Evolutionary conservation across 2,113 vertebrate genomes (phyloP).

Genomic region (Verasper variegatus): DNA sequence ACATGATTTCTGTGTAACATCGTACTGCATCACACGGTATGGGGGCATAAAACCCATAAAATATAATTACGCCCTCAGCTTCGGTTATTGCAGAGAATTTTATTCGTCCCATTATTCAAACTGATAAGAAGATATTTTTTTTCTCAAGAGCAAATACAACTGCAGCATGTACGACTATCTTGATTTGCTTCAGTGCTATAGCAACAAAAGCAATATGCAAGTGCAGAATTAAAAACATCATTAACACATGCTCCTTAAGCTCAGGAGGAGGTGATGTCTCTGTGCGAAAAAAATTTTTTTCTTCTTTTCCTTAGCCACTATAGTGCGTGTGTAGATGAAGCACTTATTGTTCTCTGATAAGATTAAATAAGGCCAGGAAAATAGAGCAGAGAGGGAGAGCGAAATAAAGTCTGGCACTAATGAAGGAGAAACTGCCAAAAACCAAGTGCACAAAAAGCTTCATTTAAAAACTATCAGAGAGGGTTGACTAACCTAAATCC

Average conservation of each 20-base stretch:
- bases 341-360: conserved; percentile 66
- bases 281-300: conserved; percentile 7
- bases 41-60: conserved; percentile 64
- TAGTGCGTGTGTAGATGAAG: conserved; percentile 57
- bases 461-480: conserved; percentile 76
- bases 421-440: conserved; percentile 73
- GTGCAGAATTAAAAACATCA: conserved; percentile 73
- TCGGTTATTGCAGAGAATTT: conserved; percentile 61
- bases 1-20: conserved; percentile 56
- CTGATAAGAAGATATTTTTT: conserved; percentile 52
- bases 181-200: conserved; percentile 61
- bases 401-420: conserved; percentile 63
- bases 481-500: conserved; percentile 76
- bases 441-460: conserved; percentile 69
- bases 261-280: conserved; percentile 55
- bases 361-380: conserved; percentile 42
- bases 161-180: conserved; percentile 49
- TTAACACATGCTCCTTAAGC: conserved; percentile 69
- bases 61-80: conserved; percentile 67
- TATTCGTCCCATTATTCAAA: conserved; percentile 71
- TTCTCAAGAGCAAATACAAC: conserved; percentile 46
- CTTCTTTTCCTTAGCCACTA: conserved; percentile 35
- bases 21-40: conserved; percentile 51
- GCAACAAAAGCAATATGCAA: conserved; percentile 63
- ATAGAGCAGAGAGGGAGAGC: conserved; percentile 27